Base-by-base conservation (phyloP, 2,888 invertebrate species). In the Orthonychiurus folsomi region DNA sequence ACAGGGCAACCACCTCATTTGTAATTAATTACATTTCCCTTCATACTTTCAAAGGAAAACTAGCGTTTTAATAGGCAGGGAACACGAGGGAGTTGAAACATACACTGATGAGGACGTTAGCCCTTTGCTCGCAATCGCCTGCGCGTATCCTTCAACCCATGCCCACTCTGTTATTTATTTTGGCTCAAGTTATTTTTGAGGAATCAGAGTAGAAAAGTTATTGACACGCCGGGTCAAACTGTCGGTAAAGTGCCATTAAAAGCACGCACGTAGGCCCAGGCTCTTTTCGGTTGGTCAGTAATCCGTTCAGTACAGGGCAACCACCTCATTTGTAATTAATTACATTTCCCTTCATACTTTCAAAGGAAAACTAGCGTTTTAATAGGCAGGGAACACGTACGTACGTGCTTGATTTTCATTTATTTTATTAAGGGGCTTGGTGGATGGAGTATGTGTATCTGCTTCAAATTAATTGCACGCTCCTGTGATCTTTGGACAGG, bases 221-320 rank as follows among this genome's bases (percentile, higher is more conserved):
- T 59, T 59, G 59, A 59, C 59, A 59, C 50, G 23, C 5, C 15
- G 57, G 59, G 59, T 59, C 59, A 59, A 28, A 26, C 47, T 26
- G 12, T 24, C 20, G 25, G 18, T 12, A 55, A n/a, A 37, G 37
- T 37, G 37, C 37, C 37, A 37, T 37, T 37, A 37, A 24, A 25
- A n/a, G 27, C n/a, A 26, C 47, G 48, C 3, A 59, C 50, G 50
- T 37, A 59, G 48, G 59, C 50, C n/a, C 9, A 27, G 23, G 24
- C 2, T 18, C 20, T 50, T 48, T 59, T 58, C 62, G 62, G 62
- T 62, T 62, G 62, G 62, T 58, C 62, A 62, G 59, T 52, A 62
- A 62, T 62, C 62, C 58, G 62, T 53, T 28, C 37, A 47, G 23
- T 21, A 52, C 24, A 61, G 61, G 61, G 56, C 61, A 61, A 55